Conservation (phyloP, 2,888 invertebrate genomes). For the Odontocolon sp. region DNA sequence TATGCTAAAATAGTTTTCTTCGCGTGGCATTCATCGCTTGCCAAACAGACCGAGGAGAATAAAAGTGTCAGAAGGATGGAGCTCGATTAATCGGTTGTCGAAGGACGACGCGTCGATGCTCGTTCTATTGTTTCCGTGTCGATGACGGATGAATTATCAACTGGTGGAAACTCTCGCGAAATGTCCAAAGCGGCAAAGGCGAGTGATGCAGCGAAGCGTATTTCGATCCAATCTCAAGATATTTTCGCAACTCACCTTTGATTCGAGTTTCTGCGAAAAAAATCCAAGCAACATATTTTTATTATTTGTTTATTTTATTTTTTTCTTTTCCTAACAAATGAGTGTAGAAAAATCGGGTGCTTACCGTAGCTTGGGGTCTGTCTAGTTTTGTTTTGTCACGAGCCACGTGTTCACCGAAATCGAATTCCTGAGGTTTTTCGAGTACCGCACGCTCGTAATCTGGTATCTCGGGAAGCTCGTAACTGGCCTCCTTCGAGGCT, state of each 20-base stretch:
- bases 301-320: too few relatives aligned
- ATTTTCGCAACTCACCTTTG: conserved; percentile 75
- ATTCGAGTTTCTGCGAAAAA: conserved; percentile 79
- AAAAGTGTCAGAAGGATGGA: neutral
- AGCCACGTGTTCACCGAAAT: conserved; percentile 73
- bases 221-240: conserved; percentile 32
- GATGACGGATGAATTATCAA: too few relatives aligned
- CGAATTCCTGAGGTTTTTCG: conserved; percentile 81
- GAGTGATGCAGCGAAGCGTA: conserved; percentile 50
- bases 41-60: conserved; percentile 68
- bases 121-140: too few relatives aligned
- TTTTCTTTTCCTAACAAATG: too few relatives aligned
- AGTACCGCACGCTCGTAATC: conserved; percentile 90
- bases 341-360: neutral
- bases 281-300: too few relatives aligned
- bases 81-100: conserved; percentile 47
- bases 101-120: conserved; percentile 20
- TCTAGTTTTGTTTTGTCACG: conserved; percentile 79
- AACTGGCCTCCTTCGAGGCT: conserved; percentile 73
- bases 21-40: conserved; percentile 73
- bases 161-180: neutral
- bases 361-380: conserved; percentile 75
- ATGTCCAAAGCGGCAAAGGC: conserved; percentile 38
- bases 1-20: conserved; percentile 74
- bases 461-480: conserved; percentile 79